Evolutionary conservation across 2,888 invertebrate genomes (phyloP), one percentile per base, ranked within the genome.

Genomic region (Spilarctia lutea): DNA sequence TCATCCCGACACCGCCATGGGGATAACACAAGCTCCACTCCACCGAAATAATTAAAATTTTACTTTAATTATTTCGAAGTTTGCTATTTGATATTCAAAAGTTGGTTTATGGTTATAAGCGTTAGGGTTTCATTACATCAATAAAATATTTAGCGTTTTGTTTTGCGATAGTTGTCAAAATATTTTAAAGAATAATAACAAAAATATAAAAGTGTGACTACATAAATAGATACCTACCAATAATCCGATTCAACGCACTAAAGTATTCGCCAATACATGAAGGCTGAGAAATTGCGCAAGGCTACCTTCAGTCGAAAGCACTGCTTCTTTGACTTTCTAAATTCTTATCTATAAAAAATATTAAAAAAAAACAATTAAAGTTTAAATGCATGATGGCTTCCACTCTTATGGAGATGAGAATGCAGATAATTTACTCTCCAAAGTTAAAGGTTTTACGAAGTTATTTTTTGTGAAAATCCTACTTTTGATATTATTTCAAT

Each of bases 11-110:
- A 85, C 81, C 81, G 85, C 82, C 75, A 84, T 77, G 81, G 86
- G 84, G 83, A 83, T 84, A 84, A 83, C 77, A 78, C 78, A 77
- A 84, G 80, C 81, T 73, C 35, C 80, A 88, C 83, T 88, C 84
- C 81, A 84, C 81, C 71, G 81, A 82, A 88, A 87, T 87, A 87
- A 88, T 87, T 87, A 84, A 83, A 88, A 85, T 80, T 82, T 83
- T 76, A 83, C 81, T 81, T 80, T 76, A n/a, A 69, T 80, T 81
- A 74, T 77, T 65, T 48, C 68, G 75, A 81, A 79, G 74, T 77
- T 81, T 65, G 72, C 48, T 67, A 74, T 78, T 71, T 70, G 39
- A 72, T 77, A 65, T 74, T 76, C 75, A 75, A 56, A 68, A 71
- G 74, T 68, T 45, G 27, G 20, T 73, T 71, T 30, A 60, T 42